Base-by-base conservation (phyloP, 2,888 invertebrate species). In the Diadromus collaris region DNA sequence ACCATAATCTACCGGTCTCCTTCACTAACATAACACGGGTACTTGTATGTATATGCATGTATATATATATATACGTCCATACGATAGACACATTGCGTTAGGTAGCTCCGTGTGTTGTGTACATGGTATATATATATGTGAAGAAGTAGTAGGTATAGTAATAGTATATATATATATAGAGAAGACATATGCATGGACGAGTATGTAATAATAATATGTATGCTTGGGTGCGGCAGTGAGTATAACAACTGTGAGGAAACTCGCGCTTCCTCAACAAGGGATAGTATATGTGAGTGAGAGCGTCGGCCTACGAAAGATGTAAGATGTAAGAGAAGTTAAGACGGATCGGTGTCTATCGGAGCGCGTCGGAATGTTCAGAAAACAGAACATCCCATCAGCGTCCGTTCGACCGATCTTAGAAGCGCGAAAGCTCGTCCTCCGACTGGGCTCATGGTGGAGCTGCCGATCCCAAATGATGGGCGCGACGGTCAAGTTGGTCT, bases 1-100 rank as follows among this genome's bases (percentile, higher is more conserved):
- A 90, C 90, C 90, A 90, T 88, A 89, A 89, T 89, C 89, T 88
- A 89, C 88, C 90, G 89, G 90, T 90, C 88, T 88, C 86, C 87
- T 88, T 89, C 88, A 87, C 88, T 87, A 88, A 87, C 87, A 88
- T 88, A 88, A 89, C 89, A 90, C 88, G 88, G 85, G 84, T 86
- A 86, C 86, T 88, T 85, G 86, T 83, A 86, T 87, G 84, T 86
- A 84, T 87, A 85, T 86, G 83, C 85, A 82, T 85, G 83, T 85
- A 84, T 85, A 82, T 85, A 85, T 83, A 85, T 70, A 79, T 83
- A 83, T 83, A 72, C 72, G 69, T 74, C 69, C n/a, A 70, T 72
- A 74, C 76, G 56, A 69, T 60, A 70, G 65, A 67, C 73, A 73
- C 73, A 71, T 71, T 76, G 76, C 65, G 21, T 29, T 73, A 65